Evolutionary conservation across 1,140 invertebrate species (phyloP), one percentile per base, ranked within the genome.

Genomic region (Leptinotarsa texana): DNA sequence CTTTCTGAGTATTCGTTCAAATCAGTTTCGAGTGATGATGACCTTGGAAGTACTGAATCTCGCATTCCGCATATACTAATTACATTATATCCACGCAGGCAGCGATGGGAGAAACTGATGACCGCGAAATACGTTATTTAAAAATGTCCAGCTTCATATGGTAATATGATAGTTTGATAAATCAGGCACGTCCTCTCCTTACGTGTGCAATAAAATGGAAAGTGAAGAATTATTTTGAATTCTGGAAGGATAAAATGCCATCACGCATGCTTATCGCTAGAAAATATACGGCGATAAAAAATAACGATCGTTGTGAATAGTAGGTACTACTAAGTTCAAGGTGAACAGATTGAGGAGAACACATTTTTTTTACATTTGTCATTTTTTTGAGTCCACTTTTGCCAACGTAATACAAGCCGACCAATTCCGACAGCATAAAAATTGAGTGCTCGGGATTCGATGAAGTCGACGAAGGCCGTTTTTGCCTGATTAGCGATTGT

Each of bases 151-250:
- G 51, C n/a, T 57, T 18, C 51, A 57, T 18, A 57, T 18, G 51
- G 51, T 57, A 57, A 57, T 17, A n/a, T 57, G 51, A 57, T 57
- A 57, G 51, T 57, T 57, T 57, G 51, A 57, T 57, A 57, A 57
- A n/a, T 57, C 51, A 57, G 13, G 51, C 51, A 57, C 51, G 51
- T 17, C 3, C 51, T 57, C 8, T 15, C 17, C 13, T 57, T 57
- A 57, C 51, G n/a, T 57, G 51, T 57, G 51, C 51, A 57, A 57
- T 57, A 57, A 57, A 57, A 57, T 57, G 51, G 51, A 57, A 57
- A n/a, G 51, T 57, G 51, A 57, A 57, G 51, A 57, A 57, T 15
- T 18, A 57, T 57, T 57, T 18, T 18, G 51, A 57, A 57, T 57
- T 57, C 51, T 18, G 51, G n/a, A 13, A 57, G 15, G 17, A 57